Evolutionary conservation across 2,113 vertebrate species (phyloP).

Genomic region (Paramormyrops kingsleyae): DNA sequence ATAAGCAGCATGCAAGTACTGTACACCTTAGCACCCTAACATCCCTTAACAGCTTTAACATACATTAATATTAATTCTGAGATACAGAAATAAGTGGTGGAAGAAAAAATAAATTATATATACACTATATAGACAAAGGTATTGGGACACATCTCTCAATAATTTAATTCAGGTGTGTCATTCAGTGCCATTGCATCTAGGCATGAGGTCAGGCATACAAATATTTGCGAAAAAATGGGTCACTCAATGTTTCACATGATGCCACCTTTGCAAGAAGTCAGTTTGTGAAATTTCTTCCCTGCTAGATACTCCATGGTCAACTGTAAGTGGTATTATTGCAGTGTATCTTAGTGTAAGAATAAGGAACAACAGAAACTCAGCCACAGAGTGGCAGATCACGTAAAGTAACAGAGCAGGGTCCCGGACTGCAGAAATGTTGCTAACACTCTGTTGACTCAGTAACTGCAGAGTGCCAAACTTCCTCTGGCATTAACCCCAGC

Average conservation of each 20-base stretch:
- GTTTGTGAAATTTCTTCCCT: neutral
- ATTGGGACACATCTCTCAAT: neutral
- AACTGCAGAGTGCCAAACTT: neutral
- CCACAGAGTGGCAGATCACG: neutral
- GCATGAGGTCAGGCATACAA: neutral
- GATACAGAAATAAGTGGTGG: neutral
- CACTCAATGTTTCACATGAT: neutral
- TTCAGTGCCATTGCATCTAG: neutral
- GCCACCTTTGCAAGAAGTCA: neutral
- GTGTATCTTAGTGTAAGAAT: neutral
- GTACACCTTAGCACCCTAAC: no score
- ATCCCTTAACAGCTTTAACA: no score
- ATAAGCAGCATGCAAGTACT: no score
- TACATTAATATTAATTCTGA: no score
- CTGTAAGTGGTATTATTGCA: neutral
- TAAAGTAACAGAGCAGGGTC: neutral
- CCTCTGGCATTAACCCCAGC: neutral
- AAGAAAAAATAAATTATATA: neutral
- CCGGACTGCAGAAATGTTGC: neutral
- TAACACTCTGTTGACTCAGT: neutral
- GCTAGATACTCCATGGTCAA: neutral
- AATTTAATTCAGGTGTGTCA: neutral
- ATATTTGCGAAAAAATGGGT: neutral
- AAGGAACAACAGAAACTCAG: neutral
- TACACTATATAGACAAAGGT: neutral